Percentiles rank a stretch among this genome's conserved stretches.
Conservation (phyloP, 2,797 vertebrate genomes). For the Decapterus maruadsi region DNA sequence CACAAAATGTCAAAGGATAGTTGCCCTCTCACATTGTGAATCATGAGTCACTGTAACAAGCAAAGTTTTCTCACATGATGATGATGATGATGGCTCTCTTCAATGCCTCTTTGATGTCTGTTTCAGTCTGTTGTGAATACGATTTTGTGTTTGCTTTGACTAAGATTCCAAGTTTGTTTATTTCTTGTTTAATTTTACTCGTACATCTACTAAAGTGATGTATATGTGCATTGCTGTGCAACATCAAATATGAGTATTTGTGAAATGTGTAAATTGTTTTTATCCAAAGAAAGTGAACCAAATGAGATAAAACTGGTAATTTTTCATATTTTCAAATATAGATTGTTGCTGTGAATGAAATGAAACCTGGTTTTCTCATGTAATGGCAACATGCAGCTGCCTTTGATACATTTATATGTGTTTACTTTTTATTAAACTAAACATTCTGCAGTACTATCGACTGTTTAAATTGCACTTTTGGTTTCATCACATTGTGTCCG, state of each 20-base stretch:
- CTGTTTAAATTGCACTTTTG: not conserved
- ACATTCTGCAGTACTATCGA: not conserved
- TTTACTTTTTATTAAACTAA: slow-evolving; percentile 22
- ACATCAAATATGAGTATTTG: slow-evolving; percentile 10
- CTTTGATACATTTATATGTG: slow-evolving; percentile 14
- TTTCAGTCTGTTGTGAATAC: slow-evolving; percentile 1
- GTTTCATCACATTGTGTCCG: not conserved
- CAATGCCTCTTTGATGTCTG: not conserved
- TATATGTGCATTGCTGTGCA: slow-evolving; percentile 1
- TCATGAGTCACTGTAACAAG: slow-evolving; percentile 10
- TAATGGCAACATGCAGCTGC: not conserved
- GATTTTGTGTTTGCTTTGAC: not conserved
- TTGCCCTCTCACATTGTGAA: not conserved
- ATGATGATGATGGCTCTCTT: not conserved
- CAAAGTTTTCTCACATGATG: slow-evolving; percentile 1
- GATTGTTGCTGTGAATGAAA: slow-evolving; percentile 1
- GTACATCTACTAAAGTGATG: not conserved
- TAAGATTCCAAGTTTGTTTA: not conserved
- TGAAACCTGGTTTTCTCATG: not conserved
- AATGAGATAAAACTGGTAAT: not conserved
- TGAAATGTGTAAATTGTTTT: slow-evolving; percentile 7
- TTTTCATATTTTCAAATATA: not conserved
- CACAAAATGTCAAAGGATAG: not conserved
- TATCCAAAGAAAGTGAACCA: slow-evolving; percentile 2
- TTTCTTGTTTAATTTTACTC: not conserved